phyloP scores from a whole-genome alignment of 1,140 invertebrate species.

The Eubasilissa regina region DNA sequence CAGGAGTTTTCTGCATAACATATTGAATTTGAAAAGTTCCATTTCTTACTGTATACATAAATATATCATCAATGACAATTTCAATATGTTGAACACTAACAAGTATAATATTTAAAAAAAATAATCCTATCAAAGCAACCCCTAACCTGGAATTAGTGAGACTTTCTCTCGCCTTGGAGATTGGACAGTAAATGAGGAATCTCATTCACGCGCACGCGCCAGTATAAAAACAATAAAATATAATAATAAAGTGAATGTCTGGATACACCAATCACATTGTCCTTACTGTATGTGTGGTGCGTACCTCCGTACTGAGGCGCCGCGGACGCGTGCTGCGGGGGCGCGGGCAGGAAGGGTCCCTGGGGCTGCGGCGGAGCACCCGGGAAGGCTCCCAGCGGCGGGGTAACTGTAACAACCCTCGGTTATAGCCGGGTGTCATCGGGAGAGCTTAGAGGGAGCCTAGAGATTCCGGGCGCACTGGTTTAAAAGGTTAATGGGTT shows the following conservation, averaged over 20 bases:
- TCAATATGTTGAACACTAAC: too few species aligned
- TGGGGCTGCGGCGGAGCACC: conserved; percentile 70
- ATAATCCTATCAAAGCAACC: too few species aligned
- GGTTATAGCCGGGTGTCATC: not conserved
- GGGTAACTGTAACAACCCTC: conserved; percentile 67
- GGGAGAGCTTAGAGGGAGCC: not conserved
- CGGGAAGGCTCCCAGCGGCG: conserved; percentile 70
- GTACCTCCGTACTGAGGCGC: conserved; percentile 68
- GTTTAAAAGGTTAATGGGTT: too few species aligned
- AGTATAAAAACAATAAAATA: not conserved
- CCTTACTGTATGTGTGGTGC: conserved; percentile 40
- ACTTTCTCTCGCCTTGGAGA: too few species aligned
- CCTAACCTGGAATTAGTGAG: too few species aligned
- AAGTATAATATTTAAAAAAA: too few species aligned
- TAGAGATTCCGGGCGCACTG: not conserved
- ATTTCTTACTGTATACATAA: too few species aligned
- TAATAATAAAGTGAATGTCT: not conserved
- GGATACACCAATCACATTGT: not conserved
- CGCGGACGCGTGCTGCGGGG: conserved; percentile 68
- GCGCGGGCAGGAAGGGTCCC: conserved; percentile 70
- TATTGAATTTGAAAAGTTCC: too few species aligned
- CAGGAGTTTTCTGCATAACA: too few species aligned
- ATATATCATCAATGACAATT: too few species aligned
- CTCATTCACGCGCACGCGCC: too few species aligned
- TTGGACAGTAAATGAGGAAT: too few species aligned